Base-by-base conservation (phyloP, 1,140 invertebrate genomes). In the Pogonus chalceus region DNA sequence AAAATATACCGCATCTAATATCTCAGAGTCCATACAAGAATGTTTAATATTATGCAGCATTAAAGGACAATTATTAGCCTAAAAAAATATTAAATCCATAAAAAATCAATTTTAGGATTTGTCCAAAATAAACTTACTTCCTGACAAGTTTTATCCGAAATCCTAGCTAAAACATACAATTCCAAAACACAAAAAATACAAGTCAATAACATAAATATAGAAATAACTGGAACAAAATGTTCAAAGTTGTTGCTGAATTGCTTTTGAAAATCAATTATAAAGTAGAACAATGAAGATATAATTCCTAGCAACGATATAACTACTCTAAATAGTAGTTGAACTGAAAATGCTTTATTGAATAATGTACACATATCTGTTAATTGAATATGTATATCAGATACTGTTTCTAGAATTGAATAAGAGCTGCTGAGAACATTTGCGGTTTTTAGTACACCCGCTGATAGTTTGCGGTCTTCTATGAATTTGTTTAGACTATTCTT, bases 31-130 rank as follows among this genome's bases (percentile, higher is more conserved):
- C 12, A 39, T 55, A 31, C 54, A 58, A 35, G 56, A 52, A 23
- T 62, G 60, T 22, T 58, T 49, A 23, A 62, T 62, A 53, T 60
- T 58, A 48, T 62, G 60, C 26, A 62, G 43, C 26, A 62, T 56
- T 37, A 56, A 31, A n/a, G 60, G 60, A 52, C 60, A 62, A 35
- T 52, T 60, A 49, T 60, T 60, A 4, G 60, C 60, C 60, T 62
- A 49, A 56, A 61, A 58, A 16, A 43, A 22, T 20, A 53, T 35
- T 20, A 53, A 23, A 14, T 10, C 20, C 23, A 14, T 12, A 7
- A 23, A 50, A 50, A 23, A 22, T 9, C 23, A 12, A 7, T 52
- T 37, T 35, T 43, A 51, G 16, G 20, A 52, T 18, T 23, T 21
- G 26, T 21, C 20, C 24, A 21, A 52, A 35, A 23, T 52, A 52